Evolutionary conservation across 2,113 vertebrate genomes (phyloP).

Genomic region (human): GRCh38 chr9:73597501-73598000

Average conservation of each 20-base stretch:
- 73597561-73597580: conserved; percentile 15
- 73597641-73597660: not conserved
- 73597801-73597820: not conserved
- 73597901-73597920: not conserved
- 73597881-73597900: not conserved
- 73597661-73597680: not conserved
- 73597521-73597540: not conserved
- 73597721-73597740: conserved; percentile 24
- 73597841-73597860: not conserved
- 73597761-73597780: not conserved
- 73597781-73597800: not conserved
- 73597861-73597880: not conserved
- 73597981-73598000: conserved; percentile 33
- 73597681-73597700: conserved; percentile 26
- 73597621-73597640: conserved; percentile 4
- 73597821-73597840: not conserved
- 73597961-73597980: conserved; percentile 4
- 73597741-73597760: not conserved
- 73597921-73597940: not conserved
- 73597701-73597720: not conserved
- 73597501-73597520: conserved; percentile 67
- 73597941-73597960: conserved; percentile 57
- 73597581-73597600: not conserved
- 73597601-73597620: not conserved
- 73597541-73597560: conserved; percentile 34